Conservation (phyloP, 2,888 invertebrate genomes). For the Trachelus tabidus region DNA sequence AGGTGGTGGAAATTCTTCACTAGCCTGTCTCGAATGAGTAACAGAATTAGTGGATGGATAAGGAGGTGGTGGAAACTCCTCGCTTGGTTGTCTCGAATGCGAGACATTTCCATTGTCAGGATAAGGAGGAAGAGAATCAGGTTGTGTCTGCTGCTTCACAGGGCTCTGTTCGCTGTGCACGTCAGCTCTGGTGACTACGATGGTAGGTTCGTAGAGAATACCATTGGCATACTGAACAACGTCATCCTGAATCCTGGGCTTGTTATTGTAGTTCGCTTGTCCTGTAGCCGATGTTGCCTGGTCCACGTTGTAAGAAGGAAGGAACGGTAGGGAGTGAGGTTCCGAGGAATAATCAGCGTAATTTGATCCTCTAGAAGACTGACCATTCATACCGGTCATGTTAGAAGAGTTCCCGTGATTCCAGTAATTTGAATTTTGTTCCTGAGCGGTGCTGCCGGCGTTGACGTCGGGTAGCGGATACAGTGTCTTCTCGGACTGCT, state of each 20-base stretch:
- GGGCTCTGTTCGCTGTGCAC: slow-evolving; percentile 87
- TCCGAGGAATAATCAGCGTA: slow-evolving; percentile 65
- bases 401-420: slow-evolving; percentile 51
- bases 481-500: slow-evolving; percentile 52
- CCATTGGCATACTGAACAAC: slow-evolving; percentile 68
- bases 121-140: slow-evolving; percentile 70
- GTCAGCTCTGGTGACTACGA: slow-evolving; percentile 85
- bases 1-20: slow-evolving; percentile 92
- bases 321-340: slow-evolving; percentile 73
- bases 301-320: slow-evolving; percentile 70
- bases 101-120: slow-evolving; percentile 63
- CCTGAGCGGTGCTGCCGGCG: slow-evolving; percentile 61
- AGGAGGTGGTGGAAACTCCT: slow-evolving; percentile 75
- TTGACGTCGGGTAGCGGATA: slow-evolving; percentile 37
- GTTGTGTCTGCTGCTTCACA: slow-evolving; percentile 63
- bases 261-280: slow-evolving; percentile 38
- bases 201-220: slow-evolving; percentile 59
- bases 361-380: slow-evolving; percentile 39
- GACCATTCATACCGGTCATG: slow-evolving; percentile 25
- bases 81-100: slow-evolving; percentile 69
- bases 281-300: slow-evolving; percentile 32
- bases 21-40: slow-evolving; percentile 85
- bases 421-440: slow-evolving; percentile 59
- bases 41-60: slow-evolving; percentile 83
- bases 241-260: slow-evolving; percentile 62